These are phyloP conservation scores for Calameuta pallipes DNA, from an alignment of 2,888 invertebrate genomes.

Conservation along the genomic window DNA sequence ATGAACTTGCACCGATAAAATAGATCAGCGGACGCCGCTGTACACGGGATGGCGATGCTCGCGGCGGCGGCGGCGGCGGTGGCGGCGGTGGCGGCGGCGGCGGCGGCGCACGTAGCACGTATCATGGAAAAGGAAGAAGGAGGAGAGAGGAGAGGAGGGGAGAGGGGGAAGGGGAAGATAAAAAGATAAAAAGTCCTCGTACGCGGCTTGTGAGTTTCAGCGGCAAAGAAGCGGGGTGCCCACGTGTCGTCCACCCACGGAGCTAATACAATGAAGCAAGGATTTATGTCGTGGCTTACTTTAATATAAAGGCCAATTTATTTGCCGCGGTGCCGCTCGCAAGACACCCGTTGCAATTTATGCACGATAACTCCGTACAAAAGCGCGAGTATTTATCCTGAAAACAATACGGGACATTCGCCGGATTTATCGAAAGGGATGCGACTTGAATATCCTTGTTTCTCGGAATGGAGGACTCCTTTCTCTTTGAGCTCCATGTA, in stretches of 20 bases:
- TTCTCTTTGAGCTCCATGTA: background rate
- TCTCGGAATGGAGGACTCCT: too few relatives aligned
- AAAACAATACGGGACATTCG: slow-evolving; percentile 6
- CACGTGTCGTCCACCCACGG: slow-evolving; percentile 54
- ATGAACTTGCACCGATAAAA: slow-evolving; percentile 32
- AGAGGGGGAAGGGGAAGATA: background rate
- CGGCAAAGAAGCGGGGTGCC: slow-evolving; percentile 26
- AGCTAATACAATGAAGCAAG: slow-evolving; percentile 56
- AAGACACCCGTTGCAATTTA: slow-evolving; percentile 45
- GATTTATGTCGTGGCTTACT: slow-evolving; percentile 57
- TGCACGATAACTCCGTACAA: slow-evolving; percentile 50
- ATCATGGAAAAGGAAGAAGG: too few relatives aligned
- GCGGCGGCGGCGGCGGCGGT: background rate
- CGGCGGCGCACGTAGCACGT: slow-evolving; percentile 10
- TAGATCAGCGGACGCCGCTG: slow-evolving; percentile 22
- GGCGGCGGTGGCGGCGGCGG: background rate
- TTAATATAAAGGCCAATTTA: slow-evolving; percentile 61
- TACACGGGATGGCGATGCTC: background rate
- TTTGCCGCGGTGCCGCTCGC: slow-evolving; percentile 33
- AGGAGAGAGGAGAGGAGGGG: background rate
- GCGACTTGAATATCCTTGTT: background rate
- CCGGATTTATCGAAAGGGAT: background rate
- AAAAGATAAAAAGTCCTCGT: slow-evolving; percentile 8
- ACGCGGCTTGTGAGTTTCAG: background rate
- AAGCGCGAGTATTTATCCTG: slow-evolving; percentile 48